phyloP scores from a whole-genome alignment of 37 sponge, comb jelly and placozoan species.

The Halichondria panicea region DNA sequence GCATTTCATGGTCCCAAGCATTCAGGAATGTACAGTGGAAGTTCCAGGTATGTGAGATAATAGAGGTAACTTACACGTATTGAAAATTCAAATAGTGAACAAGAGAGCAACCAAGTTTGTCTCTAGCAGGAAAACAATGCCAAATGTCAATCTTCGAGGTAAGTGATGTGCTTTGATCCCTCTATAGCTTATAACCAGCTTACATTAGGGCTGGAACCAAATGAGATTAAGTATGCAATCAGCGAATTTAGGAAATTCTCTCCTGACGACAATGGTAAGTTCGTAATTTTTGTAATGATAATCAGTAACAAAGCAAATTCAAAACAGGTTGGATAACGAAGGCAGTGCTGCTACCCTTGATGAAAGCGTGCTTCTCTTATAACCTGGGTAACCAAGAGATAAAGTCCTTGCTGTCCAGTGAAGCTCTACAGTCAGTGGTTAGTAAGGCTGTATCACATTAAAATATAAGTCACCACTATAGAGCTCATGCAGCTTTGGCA shows the following conservation, averaged over 20 bases:
- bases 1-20: constrained; percentile 70
- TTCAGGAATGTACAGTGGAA: constrained; percentile 49
- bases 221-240: constrained; percentile 54
- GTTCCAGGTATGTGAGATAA: constrained; percentile 42
- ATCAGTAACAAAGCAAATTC: too few species aligned
- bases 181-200: too few species aligned
- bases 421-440: constrained; percentile 52
- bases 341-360: constrained; percentile 55
- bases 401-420: constrained; percentile 30
- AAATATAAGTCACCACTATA: too few species aligned
- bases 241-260: constrained; percentile 63
- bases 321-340: constrained; percentile 71
- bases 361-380: constrained; percentile 55
- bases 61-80: not conserved
- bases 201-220: constrained; percentile 52
- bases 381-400: constrained; percentile 31
- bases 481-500: too few species aligned
- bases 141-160: constrained; percentile 71
- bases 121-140: constrained; percentile 43
- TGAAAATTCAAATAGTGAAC: constrained; percentile 28
- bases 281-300: too few species aligned
- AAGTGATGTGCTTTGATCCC: not conserved
- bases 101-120: constrained; percentile 55
- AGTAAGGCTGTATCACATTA: too few species aligned
- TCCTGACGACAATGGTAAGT: constrained; percentile 54